Evolutionary conservation across 2,113 vertebrate genomes (phyloP).

Genomic region (Rhea pennata): DNA sequence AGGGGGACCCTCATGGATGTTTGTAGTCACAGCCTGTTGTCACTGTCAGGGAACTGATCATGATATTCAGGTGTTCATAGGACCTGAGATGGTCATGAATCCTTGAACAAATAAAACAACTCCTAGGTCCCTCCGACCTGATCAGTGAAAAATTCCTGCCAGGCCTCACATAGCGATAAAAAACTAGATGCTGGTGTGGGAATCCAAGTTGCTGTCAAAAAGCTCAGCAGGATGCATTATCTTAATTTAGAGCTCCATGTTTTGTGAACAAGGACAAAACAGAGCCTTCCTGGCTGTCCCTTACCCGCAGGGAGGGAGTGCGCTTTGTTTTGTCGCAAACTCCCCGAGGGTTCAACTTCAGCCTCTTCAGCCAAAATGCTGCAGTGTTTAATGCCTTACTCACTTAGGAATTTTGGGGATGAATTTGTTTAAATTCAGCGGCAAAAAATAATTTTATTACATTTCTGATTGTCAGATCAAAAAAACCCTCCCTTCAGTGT

Average conservation of each 20-base stretch:
- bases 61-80: not conserved
- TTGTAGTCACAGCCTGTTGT: not conserved
- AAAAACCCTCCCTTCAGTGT: not conserved
- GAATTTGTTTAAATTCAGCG: not conserved
- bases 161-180: not conserved
- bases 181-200: not conserved
- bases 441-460: not conserved
- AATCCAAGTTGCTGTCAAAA: not conserved
- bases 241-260: not conserved
- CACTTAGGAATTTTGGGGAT: not conserved
- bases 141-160: not conserved
- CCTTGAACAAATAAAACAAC: not conserved
- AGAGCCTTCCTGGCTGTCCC: not conserved
- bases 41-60: not conserved
- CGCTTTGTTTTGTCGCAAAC: not conserved
- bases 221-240: not conserved
- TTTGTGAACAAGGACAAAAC: not conserved
- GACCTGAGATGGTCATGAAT: not conserved
- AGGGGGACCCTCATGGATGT: not conserved
- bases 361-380: not conserved
- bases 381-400: not conserved
- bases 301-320: not conserved
- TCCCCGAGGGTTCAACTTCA: not conserved
- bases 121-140: not conserved
- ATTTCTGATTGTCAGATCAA: not conserved